Evolutionary conservation across 2,888 invertebrate genomes (phyloP), one percentile per base, ranked within the genome.

Genomic region (Auanema freiburgensis): DNA sequence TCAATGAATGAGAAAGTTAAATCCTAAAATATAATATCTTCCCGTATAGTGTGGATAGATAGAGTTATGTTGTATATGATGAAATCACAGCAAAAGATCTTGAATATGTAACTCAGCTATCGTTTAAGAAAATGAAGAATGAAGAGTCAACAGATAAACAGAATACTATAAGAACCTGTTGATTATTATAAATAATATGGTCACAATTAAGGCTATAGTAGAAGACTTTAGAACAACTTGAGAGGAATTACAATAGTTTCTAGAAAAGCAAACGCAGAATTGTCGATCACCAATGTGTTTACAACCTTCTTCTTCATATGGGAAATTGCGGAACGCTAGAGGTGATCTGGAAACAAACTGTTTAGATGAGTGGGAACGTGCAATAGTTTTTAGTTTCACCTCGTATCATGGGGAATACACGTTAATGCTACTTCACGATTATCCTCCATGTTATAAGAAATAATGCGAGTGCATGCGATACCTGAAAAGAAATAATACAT

Each of bases 321-420:
- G 66, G 8, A 57, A 50, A n/a, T 53, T 46, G 3, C 60, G 44
- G 10, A 25, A 46, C 16, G 60, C 46, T 11, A 54, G 23, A 2
- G 46, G 49, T 5, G 46, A 18, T 21, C 46, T 46, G 10, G 3
- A 46, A 46, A 18, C 4, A 5, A 46, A 12, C 11, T 43, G n/a
- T n/a, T n/a, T n/a, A n/a, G n/a, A 43, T 12, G n/a, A 12, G 43
- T 43, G n/a, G n/a, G n/a, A 43, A 12, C n/a, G 43, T 14, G n/a
- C 11, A 43, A 12, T 43, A 11, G n/a, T 14, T 43, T 11, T 14
- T 43, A 43, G 43, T 11, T 43, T 18, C 1, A 71, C 74, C 72
- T 63, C 10, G 74, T 69, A 53, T 72, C 74, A 49, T 59, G 65
- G 0, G 74, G 74, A 12, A 74, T 55, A 58, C 74, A 74, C 12